phyloP scores from a whole-genome alignment of 2,113 vertebrate species.

The Okapia johnstoni region DNA sequence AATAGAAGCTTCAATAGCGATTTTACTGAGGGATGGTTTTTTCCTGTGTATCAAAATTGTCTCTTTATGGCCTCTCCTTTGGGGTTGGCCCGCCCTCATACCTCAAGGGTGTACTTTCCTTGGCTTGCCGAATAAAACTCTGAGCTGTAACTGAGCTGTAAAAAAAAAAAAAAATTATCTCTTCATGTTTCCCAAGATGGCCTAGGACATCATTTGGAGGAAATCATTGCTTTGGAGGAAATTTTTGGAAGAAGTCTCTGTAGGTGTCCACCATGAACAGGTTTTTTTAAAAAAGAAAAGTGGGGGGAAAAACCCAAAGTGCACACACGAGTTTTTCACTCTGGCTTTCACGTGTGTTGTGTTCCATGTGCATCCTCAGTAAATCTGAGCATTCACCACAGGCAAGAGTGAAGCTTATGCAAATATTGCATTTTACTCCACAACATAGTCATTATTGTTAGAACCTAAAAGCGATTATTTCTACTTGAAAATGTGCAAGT shows the following conservation, averaged over 20 bases:
- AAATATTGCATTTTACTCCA: not conserved
- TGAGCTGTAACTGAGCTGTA: not conserved
- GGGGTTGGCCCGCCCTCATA: not conserved
- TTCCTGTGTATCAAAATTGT: not conserved
- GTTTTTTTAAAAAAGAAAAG: not conserved
- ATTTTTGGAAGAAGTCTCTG: not conserved
- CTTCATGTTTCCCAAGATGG: not conserved
- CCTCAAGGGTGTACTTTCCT: not conserved
- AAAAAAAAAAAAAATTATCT: not conserved
- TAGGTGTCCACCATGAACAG: not conserved
- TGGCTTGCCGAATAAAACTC: not conserved
- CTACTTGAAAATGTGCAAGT: not conserved
- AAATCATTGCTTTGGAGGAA: slow-evolving; percentile 13
- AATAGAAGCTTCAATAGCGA: not conserved
- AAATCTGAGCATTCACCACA: not conserved
- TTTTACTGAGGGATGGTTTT: not conserved
- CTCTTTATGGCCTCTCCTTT: not conserved
- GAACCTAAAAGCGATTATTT: not conserved
- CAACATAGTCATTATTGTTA: not conserved
- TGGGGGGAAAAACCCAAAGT: not conserved
- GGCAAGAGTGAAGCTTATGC: not conserved
- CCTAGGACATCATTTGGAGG: not conserved
- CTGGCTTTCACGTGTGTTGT: not conserved
- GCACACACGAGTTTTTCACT: not conserved
- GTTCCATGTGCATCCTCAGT: not conserved